Percentiles rank a stretch among this genome's conserved stretches.
Conservation (phyloP, 1,140 invertebrate genomes). For the Drosophila sp. region DNA sequence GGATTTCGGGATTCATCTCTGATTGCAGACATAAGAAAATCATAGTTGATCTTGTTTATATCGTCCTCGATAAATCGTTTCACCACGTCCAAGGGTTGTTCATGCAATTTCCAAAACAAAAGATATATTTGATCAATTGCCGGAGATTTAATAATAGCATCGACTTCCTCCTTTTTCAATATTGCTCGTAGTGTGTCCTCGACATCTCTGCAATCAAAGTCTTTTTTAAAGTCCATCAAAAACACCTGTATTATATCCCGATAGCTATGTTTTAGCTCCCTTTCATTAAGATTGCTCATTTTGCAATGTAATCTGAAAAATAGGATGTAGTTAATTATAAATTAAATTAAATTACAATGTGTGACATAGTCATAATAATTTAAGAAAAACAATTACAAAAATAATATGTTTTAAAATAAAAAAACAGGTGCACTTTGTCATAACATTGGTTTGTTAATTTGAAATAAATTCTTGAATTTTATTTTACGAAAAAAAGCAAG, state of each 20-base stretch:
- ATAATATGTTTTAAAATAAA: too few relatives aligned
- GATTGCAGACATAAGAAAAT: constrained; percentile 45
- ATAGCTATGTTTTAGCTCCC: constrained; percentile 14
- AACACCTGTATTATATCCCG: constrained; percentile 58
- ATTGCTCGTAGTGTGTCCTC: constrained; percentile 28
- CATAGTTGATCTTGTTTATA: constrained; percentile 36
- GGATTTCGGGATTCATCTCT: constrained; percentile 36
- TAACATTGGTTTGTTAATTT: too few relatives aligned
- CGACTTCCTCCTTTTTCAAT: constrained; percentile 50
- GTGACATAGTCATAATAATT: background rate
- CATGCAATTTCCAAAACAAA: constrained; percentile 45
- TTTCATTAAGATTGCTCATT: background rate
- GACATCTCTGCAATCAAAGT: constrained; percentile 63
- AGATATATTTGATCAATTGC: constrained; percentile 18
- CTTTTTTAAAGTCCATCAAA: constrained; percentile 29
- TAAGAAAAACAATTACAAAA: constrained; percentile 6
- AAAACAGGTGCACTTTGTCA: too few relatives aligned
- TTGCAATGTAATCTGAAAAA: background rate
- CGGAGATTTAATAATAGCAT: constrained; percentile 37
- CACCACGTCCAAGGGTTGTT: constrained; percentile 18
- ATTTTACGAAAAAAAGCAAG: too few relatives aligned
- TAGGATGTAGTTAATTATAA: too few relatives aligned
- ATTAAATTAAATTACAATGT: background rate
- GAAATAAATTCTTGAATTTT: too few relatives aligned
- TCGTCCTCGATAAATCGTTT: constrained; percentile 44